A percentile compares a stretch with the other conserved stretches of the same genome.
These are phyloP conservation scores for Coboldia fuscipes DNA, from an alignment of 1,140 invertebrate species.

Conservation along the genomic window DNA sequence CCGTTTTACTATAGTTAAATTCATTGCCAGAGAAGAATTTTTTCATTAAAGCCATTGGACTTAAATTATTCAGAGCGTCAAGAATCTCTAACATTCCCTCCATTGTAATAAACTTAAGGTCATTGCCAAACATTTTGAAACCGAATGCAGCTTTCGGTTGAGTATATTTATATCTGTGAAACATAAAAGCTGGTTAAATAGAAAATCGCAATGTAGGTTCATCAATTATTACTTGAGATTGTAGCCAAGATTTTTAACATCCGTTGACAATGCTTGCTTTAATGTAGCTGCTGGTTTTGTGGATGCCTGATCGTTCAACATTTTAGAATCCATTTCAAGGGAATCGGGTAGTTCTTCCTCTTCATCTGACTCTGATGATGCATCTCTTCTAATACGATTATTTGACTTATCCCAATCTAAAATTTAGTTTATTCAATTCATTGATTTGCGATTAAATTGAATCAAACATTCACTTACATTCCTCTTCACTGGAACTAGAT, in stretches of 20 bases:
- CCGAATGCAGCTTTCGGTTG: conserved; percentile 30
- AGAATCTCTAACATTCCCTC: conserved; percentile 43
- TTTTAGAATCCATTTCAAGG: not conserved
- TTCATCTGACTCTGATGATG: too few relatives aligned
- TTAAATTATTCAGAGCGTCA: conserved; percentile 31
- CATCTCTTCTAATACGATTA: too few relatives aligned
- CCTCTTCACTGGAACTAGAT: conserved; percentile 11
- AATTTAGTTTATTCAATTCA: not conserved
- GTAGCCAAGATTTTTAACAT: conserved; percentile 14
- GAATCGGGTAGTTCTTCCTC: not conserved
- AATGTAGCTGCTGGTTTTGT: not conserved
- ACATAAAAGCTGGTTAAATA: not conserved
- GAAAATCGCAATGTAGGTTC: not conserved
- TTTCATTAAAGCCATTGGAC: conserved; percentile 42
- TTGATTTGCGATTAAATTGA: not conserved
- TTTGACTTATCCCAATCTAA: not conserved
- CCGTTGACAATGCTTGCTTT: conserved; percentile 8
- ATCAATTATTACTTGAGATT: conserved; percentile 9
- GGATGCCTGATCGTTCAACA: not conserved
- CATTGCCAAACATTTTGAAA: conserved; percentile 54
- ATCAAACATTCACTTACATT: not conserved
- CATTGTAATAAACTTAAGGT: conserved; percentile 43
- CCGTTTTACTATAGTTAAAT: conserved; percentile 54
- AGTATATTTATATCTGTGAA: conserved; percentile 25
- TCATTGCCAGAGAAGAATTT: conserved; percentile 55